Evolutionary conservation across 2,888 invertebrate species (phyloP).

Genomic region (Brachylomia viminalis): DNA sequence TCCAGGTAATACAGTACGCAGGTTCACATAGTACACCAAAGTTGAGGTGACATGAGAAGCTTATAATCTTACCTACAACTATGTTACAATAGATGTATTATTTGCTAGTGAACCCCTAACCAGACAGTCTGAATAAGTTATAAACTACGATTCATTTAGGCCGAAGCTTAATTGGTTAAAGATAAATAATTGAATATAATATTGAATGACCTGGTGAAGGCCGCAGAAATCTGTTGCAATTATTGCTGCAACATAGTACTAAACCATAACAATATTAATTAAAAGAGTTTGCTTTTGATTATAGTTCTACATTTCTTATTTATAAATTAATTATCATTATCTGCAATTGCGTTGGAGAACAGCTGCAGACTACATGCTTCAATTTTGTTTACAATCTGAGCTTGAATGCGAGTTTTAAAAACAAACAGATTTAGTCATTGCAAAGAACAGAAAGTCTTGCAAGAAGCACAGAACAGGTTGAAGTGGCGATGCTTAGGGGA

Average conservation of each 20-base stretch:
- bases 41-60: not conserved
- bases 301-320: not conserved
- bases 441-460: not conserved
- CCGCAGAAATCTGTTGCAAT: too few species aligned
- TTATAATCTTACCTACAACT: too few species aligned
- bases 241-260: not conserved
- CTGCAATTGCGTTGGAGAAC: too few species aligned
- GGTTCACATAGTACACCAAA: not conserved
- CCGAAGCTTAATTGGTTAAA: not conserved
- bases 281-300: not conserved
- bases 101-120: too few species aligned
- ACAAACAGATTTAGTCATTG: not conserved
- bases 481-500: too few species aligned
- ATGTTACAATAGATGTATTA: too few species aligned
- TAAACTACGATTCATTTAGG: too few species aligned
- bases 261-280: not conserved
- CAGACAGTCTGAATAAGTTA: too few species aligned
- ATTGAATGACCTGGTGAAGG: too few species aligned
- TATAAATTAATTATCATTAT: not conserved
- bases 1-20: not conserved
- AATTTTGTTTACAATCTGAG: slow-evolving; percentile 9
- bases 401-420: slow-evolving; percentile 1
- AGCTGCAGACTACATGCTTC: not conserved
- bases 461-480: too few species aligned
- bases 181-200: not conserved